Evolutionary conservation across 2,888 invertebrate species (phyloP), one percentile per base, ranked within the genome.

Genomic region (Cephus pygmeus): DNA sequence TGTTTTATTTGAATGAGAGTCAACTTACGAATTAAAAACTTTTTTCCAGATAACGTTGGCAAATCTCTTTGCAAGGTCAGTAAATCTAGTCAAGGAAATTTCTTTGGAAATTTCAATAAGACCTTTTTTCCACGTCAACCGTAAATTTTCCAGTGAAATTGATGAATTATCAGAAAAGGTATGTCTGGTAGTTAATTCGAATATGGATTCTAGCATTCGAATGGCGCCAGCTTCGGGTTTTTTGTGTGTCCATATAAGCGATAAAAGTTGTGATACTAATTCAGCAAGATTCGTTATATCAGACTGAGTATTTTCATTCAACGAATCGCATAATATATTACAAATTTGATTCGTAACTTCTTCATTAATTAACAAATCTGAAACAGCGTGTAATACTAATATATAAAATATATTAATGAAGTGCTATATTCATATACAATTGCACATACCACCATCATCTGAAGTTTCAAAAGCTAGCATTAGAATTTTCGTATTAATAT

Each of bases 361-460:
- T 75, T 90, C 87, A 56, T 88, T 91, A 15, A 93, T 91, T 73
- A 92, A 88, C 31, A 92, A 85, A 80, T 92, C 93, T 93, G 83
- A 79, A 92, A 92, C 23, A 40, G 2, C 23, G 9, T 23, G 56
- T 56, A 23, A 56, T 23, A 56, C 9, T 23, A 56, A 56, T 9
- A 56, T 56, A 56, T 23, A 56, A 56, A 9, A 23, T 2, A 23
- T 23, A 23, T 56, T 56, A 56, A 56, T 23, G 6, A 15, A 56
- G 56, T 6, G 23, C 56, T 56, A 9, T 2, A 56, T 23, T 56
- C 2, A 23, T 56, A 56, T 56, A 23, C 2, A 56, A 71, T 71
- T 71, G 73, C 75, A 81, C 80, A 87, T 90, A 93, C 93, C 92
- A 87, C 91, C 92, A 82, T 91, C 85, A 74, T 88, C 86, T 56